Percentiles rank a stretch among this genome's conserved stretches.
phyloP scores from a whole-genome alignment of 1,140 invertebrate genomes.

The Cydia amplana region DNA sequence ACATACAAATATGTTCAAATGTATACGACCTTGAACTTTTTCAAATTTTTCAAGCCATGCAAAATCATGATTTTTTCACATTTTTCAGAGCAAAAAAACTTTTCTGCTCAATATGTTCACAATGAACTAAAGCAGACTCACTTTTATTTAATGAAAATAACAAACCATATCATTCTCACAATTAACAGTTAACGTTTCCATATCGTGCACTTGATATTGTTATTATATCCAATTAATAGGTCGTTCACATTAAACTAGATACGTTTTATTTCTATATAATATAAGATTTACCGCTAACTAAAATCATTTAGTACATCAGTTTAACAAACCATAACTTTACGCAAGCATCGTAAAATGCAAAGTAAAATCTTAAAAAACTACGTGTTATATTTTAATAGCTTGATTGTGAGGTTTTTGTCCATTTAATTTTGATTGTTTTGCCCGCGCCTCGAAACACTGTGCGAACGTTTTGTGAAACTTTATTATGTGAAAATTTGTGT shows the following conservation, averaged over 20 bases:
- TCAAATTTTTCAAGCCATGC: too few species aligned
- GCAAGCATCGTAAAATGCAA: conserved; percentile 24
- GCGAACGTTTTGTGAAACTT: conserved; percentile 28
- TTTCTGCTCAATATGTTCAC: neutral
- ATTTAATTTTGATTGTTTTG: conserved; percentile 32
- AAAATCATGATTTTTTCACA: too few species aligned
- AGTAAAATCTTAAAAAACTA: conserved; percentile 16
- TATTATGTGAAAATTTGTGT: conserved; percentile 31
- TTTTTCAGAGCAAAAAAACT: neutral
- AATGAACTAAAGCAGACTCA: neutral
- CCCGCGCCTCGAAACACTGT: conserved; percentile 27
- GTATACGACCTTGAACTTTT: too few species aligned
- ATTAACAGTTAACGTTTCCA: neutral
- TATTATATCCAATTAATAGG: conserved; percentile 2
- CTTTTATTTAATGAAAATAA: neutral
- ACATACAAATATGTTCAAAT: neutral
- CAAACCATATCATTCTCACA: neutral
- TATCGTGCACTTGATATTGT: neutral
- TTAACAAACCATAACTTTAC: conserved; percentile 24
- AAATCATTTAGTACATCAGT: conserved; percentile 30
- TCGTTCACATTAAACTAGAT: neutral
- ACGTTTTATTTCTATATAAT: conserved; percentile 9
- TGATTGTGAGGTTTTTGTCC: conserved; percentile 31
- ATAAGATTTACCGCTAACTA: conserved; percentile 12
- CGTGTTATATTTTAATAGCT: conserved; percentile 26